Percentiles rank a stretch among this genome's conserved stretches.
Evolutionary conservation across 2,888 invertebrate species (phyloP).

Genomic region (Brachypalpus laphriformis): DNA sequence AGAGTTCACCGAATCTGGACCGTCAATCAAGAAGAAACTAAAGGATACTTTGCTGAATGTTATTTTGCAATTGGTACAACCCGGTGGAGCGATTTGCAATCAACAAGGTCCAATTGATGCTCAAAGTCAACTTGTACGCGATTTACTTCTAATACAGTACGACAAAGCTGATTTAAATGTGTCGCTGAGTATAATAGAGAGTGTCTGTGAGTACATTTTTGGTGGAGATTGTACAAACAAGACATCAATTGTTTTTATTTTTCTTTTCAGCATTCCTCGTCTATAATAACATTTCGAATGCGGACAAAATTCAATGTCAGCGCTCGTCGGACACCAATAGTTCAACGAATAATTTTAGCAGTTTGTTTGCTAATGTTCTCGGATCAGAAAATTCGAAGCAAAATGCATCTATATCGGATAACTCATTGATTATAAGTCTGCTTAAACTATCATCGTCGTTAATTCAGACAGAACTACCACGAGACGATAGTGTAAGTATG

Average conservation of each 20-base stretch:
- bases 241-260: not conserved
- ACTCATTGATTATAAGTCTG: slow-evolving; percentile 88
- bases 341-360: slow-evolving; percentile 87
- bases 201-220: slow-evolving; percentile 85
- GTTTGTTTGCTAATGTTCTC: slow-evolving; percentile 89
- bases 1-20: slow-evolving; percentile 84
- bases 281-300: slow-evolving; percentile 84
- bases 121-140: slow-evolving; percentile 88
- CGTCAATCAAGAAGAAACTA: slow-evolving; percentile 84
- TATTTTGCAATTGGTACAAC: slow-evolving; percentile 88
- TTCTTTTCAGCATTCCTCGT: slow-evolving; percentile 83
- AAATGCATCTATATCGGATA: slow-evolving; percentile 88
- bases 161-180: slow-evolving; percentile 88
- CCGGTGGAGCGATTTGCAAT: slow-evolving; percentile 86
- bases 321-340: slow-evolving; percentile 84
- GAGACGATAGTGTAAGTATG: slow-evolving; percentile 82
- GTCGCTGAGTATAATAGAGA: slow-evolving; percentile 89
- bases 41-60: slow-evolving; percentile 86
- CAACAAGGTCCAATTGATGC: slow-evolving; percentile 89
- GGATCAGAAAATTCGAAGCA: slow-evolving; percentile 86
- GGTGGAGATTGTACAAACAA: not conserved
- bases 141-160: slow-evolving; percentile 86
- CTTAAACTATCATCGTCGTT: slow-evolving; percentile 87
- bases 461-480: slow-evolving; percentile 86
- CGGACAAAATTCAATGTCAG: slow-evolving; percentile 84